Conservation (phyloP, 1,140 invertebrate species). For the roundworm (Caenorhabditis elegans) region DNA sequence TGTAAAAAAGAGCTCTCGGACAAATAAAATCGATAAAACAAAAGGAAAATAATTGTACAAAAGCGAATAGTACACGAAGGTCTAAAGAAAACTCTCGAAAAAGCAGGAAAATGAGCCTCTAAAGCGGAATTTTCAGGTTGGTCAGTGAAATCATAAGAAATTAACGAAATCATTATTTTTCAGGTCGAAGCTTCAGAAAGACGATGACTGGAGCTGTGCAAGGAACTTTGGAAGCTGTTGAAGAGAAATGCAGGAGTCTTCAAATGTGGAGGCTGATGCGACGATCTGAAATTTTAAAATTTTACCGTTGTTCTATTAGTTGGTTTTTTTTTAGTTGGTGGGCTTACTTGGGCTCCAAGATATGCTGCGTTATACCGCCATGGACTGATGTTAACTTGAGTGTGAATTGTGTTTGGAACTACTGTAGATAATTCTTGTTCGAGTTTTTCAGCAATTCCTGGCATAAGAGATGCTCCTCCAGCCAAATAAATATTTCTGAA, state of each 20-base stretch:
- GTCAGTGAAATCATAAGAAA: constrained; percentile 7
- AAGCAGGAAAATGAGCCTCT: background rate
- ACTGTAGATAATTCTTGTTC: constrained; percentile 71
- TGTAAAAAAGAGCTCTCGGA: constrained; percentile 23
- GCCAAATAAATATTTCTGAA: constrained; percentile 70
- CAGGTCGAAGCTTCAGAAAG: constrained; percentile 15
- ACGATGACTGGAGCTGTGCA: constrained; percentile 38
- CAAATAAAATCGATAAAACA: background rate
- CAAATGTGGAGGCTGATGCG: constrained; percentile 70
- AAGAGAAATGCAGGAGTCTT: constrained; percentile 69
- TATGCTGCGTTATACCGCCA: constrained; percentile 73
- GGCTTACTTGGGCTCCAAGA: constrained; percentile 71
- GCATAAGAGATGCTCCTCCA: constrained; percentile 72
- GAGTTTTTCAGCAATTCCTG: constrained; percentile 72
- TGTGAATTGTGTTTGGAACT: constrained; percentile 71
- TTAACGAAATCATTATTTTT: background rate
- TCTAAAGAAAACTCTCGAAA: constrained; percentile 1
- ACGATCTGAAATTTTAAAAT: constrained; percentile 53
- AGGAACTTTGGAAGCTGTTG: constrained; percentile 55
- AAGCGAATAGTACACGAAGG: constrained; percentile 24
- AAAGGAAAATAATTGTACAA: background rate
- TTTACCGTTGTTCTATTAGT: no score
- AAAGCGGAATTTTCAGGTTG: constrained; percentile 22
- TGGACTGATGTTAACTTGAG: constrained; percentile 72
- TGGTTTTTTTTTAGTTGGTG: no score